phyloP scores from a whole-genome alignment of 2,113 vertebrate genomes.

The Myiopsitta monachus region DNA sequence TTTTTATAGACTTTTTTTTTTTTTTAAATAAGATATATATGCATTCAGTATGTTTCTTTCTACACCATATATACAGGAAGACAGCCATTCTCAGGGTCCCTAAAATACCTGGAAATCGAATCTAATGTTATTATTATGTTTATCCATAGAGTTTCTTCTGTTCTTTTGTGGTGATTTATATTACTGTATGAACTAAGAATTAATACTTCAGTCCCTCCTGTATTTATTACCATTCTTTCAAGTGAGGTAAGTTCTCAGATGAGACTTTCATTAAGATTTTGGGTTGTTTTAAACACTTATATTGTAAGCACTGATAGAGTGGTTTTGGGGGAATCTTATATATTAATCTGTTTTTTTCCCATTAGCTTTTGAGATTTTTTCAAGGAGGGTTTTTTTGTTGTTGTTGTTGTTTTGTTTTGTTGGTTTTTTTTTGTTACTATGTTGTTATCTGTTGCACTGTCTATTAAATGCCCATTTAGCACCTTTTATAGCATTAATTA shows the following conservation, averaged over 20 bases:
- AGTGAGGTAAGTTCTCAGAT: not conserved
- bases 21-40: not conserved
- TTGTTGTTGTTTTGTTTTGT: not conserved
- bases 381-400: not conserved
- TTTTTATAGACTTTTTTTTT: not conserved
- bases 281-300: not conserved
- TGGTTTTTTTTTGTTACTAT: not conserved
- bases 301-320: not conserved
- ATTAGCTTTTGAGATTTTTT: not conserved
- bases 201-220: not conserved
- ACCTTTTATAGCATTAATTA: not conserved
- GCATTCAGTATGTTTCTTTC: not conserved
- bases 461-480: not conserved
- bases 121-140: not conserved
- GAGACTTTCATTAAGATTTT: not conserved
- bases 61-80: not conserved
- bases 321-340: not conserved
- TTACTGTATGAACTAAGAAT: not conserved
- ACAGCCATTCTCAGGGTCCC: not conserved
- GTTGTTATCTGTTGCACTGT: not conserved
- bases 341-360: not conserved
- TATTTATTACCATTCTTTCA: not conserved
- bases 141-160: not conserved
- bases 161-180: not conserved
- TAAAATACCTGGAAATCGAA: not conserved